These are phyloP conservation scores for Drosophila anomalata DNA, from an alignment of 2,888 invertebrate genomes.

Conservation along the genomic window DNA sequence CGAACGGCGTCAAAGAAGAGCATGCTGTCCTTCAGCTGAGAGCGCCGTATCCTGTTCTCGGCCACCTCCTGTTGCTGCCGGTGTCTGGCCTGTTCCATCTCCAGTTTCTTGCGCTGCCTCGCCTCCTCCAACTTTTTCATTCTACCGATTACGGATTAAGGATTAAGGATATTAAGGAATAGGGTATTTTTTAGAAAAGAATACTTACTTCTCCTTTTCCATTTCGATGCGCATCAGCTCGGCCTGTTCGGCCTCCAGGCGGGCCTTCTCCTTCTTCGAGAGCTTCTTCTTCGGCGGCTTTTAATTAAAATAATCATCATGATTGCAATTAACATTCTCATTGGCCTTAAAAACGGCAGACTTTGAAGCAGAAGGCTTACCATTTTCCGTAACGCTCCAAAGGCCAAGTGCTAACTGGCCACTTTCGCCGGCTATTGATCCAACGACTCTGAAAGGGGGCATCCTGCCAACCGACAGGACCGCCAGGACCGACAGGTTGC, in stretches of 20 bases:
- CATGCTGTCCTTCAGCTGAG: constrained; percentile 82
- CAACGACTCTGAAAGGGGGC: neutral
- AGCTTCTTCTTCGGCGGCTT: constrained; percentile 84
- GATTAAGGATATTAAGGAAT: neutral
- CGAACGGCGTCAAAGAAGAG: constrained; percentile 78
- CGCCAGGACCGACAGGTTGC: neutral
- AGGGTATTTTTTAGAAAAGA: neutral
- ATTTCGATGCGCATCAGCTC: constrained; percentile 83
- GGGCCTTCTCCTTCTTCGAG: constrained; percentile 84
- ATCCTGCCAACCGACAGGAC: neutral
- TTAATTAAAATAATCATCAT: constrained; percentile 6
- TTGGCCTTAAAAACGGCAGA: neutral
- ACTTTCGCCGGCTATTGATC: neutral
- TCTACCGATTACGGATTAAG: constrained; percentile 47
- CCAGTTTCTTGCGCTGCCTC: constrained; percentile 81
- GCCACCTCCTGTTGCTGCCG: constrained; percentile 82
- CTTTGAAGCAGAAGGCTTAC: neutral
- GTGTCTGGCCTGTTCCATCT: constrained; percentile 82
- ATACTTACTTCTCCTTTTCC: constrained; percentile 83
- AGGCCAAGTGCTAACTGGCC: neutral
- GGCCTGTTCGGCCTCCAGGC: constrained; percentile 83
- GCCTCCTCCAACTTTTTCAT: constrained; percentile 83
- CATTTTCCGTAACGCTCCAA: neutral
- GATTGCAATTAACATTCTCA: constrained; percentile 1
- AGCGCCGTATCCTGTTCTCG: constrained; percentile 81